A percentile compares a stretch with the other conserved stretches of the same genome.
These are phyloP conservation scores for Todiramphus saurophagus DNA, from an alignment of 2,113 vertebrate species.

Conservation along the genomic window DNA sequence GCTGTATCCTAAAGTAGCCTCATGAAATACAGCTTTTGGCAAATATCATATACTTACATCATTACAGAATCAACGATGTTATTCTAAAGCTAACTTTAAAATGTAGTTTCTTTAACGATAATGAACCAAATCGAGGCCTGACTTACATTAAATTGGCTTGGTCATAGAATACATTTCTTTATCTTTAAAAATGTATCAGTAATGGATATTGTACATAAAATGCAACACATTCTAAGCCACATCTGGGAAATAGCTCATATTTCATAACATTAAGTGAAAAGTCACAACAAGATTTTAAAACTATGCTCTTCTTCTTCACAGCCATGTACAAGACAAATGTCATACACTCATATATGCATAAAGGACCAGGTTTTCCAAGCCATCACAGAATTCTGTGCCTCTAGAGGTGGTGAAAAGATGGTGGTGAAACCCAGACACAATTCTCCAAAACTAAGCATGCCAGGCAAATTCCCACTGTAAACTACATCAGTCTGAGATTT, in stretches of 20 bases:
- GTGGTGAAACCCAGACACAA: background rate
- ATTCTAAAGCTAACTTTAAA: slow-evolving; percentile 41
- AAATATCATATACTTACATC: slow-evolving; percentile 59
- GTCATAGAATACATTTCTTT: background rate
- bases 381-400: background rate
- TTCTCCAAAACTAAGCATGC: background rate
- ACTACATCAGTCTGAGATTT: background rate
- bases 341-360: background rate
- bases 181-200: background rate
- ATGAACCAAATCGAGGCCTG: slow-evolving; percentile 3
- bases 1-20: slow-evolving; percentile 44
- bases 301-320: background rate
- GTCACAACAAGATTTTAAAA: background rate
- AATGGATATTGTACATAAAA: background rate
- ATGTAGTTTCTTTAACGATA: slow-evolving; percentile 24
- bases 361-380: background rate
- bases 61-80: slow-evolving; percentile 48
- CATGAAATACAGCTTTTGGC: slow-evolving; percentile 54
- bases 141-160: background rate
- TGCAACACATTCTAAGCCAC: background rate
- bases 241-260: background rate
- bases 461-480: background rate
- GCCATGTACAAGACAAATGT: background rate
- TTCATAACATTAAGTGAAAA: background rate
- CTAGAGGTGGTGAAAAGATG: background rate